Base-by-base conservation (phyloP, 2,888 invertebrate genomes). In the Drosophila infuscata region DNA sequence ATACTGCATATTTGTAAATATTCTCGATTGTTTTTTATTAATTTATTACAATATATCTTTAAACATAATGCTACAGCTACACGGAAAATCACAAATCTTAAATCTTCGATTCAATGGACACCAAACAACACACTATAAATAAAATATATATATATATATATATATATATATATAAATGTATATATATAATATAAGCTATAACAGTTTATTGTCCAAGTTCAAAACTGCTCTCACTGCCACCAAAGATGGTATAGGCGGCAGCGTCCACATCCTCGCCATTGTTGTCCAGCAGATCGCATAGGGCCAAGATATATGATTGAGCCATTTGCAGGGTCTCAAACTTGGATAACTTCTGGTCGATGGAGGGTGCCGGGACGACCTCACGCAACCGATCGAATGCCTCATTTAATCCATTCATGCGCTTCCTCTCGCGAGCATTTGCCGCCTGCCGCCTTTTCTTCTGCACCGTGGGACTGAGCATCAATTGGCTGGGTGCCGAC, bases 291-390 rank as follows among this genome's bases (percentile, higher is more conserved):
- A 96, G 93, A 89, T 96, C 96, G 91, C 95, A 94, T 17, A 96
- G 92, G 0, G 96, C 96, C 8, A 94, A 93, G 64, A 96, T 96
- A 88, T 96, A 96, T 8, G 95, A 96, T 88, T 96, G 96, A 0
- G 96, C 96, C 96, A 96, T 96, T 93, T 96, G 96, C 35, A 96
- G 92, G 0, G 96, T 96, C 91, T 96, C 96, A 90, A 95, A 96
- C 92, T 96, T 96, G 81, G 96, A 96, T 43, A 96, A 93, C 91
- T 96, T 96, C 86, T 95, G 95, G 85, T 96, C 96, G 61, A 95
- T 95, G 4, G 95, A 95, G 12, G 96, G 94, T 7, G 95, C 95
- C 0, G 96, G 96, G 30, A 96, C 95, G 25, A 96, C 96, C 85
- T 95, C 95, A 30, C 96, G 93, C 8, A 96, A 93, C 62, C 95